Percentiles rank a stretch among this genome's conserved stretches.
Conservation (phyloP, 1,140 invertebrate genomes). For the Drosophila repleta region DNA sequence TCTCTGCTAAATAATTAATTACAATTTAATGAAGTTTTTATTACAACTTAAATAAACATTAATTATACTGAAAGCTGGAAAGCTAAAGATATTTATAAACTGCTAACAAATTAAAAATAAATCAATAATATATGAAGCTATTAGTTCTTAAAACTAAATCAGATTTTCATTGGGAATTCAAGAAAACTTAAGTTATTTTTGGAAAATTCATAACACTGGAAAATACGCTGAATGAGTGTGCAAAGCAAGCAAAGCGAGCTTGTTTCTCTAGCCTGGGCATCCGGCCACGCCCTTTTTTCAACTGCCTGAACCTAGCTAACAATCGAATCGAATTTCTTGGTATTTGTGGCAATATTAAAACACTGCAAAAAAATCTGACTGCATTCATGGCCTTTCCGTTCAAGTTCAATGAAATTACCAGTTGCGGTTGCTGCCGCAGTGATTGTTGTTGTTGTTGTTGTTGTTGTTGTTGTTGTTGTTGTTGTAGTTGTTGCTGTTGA, state of each 20-base stretch:
- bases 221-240: too few relatives aligned
- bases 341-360: conserved; percentile 71
- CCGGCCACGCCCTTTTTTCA: conserved; percentile 52
- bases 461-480: conserved; percentile 35
- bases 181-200: background rate
- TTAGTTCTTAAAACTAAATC: too few relatives aligned
- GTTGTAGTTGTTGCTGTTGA: conserved; percentile 41
- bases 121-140: background rate
- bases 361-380: conserved; percentile 74
- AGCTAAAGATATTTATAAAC: background rate
- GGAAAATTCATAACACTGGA: background rate
- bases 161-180: too few relatives aligned
- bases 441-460: conserved; percentile 40
- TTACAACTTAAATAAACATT: too few relatives aligned
- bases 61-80: too few relatives aligned
- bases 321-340: conserved; percentile 73
- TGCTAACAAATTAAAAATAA: background rate
- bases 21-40: background rate
- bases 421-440: conserved; percentile 63
- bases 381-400: conserved; percentile 78
- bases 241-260: background rate
- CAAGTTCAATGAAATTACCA: conserved; percentile 82
- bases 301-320: conserved; percentile 35
- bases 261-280: background rate
- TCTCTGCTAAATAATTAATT: too few relatives aligned